Evolutionary conservation across 2,113 vertebrate genomes (phyloP).

Genomic region (Tricholaema leucomelas): DNA sequence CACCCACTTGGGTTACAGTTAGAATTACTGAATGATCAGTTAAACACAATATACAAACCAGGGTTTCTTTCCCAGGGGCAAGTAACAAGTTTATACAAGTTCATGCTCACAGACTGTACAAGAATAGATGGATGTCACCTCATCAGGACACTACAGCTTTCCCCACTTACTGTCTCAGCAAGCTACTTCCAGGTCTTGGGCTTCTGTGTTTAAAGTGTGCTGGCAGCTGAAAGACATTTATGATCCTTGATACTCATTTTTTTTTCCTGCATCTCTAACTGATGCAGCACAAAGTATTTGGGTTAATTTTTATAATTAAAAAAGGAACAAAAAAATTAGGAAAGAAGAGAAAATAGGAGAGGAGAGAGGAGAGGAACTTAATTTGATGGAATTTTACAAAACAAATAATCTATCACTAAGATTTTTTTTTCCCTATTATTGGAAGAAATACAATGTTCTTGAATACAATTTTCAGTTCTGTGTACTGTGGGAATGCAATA

Average conservation of each 20-base stretch:
- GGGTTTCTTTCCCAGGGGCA: neutral
- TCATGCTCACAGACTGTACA: neutral
- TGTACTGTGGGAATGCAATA: too few species aligned
- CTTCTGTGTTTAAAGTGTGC: neutral
- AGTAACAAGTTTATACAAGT: neutral
- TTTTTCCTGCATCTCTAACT: neutral
- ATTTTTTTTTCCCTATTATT: neutral
- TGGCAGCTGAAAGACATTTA: neutral
- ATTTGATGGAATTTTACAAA: neutral
- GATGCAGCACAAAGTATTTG: neutral
- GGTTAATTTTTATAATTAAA: neutral
- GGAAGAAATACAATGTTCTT: neutral
- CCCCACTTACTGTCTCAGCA: neutral
- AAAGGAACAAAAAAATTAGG: neutral
- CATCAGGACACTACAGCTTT: neutral
- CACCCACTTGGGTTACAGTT: neutral
- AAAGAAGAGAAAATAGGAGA: too few species aligned
- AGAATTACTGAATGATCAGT: fast-evolving
- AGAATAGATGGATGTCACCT: neutral
- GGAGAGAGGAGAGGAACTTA: too few species aligned
- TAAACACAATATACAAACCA: neutral
- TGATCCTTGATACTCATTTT: neutral
- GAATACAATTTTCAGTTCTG: neutral
- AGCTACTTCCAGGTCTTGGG: neutral
- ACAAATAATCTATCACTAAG: neutral